Evolutionary conservation across 92 coral and sea anemone species (phyloP).

Genomic region (Epizoanthus ramosus): DNA sequence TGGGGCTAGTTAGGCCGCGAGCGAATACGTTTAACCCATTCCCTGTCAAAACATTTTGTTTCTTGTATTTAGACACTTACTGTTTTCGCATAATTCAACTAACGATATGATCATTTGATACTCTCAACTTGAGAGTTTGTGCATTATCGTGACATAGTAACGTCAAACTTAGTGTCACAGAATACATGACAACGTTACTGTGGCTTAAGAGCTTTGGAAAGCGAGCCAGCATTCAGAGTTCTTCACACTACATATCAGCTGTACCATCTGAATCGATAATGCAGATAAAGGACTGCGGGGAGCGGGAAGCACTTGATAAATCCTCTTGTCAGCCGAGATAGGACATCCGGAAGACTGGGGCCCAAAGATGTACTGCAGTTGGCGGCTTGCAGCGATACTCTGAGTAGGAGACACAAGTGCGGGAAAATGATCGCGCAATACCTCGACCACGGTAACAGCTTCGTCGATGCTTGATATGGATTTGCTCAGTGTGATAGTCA

Average conservation of each 20-base stretch:
- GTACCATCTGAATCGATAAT: constrained; percentile 3
- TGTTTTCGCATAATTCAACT: too few relatives aligned
- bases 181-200: too few relatives aligned
- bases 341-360: background rate
- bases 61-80: too few relatives aligned
- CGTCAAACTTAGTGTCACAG: too few relatives aligned
- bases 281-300: constrained; percentile 8
- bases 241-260: background rate
- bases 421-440: constrained; percentile 46
- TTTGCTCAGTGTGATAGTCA: constrained; percentile 45
- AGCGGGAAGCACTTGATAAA: constrained; percentile 19
- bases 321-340: constrained; percentile 23
- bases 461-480: constrained; percentile 26
- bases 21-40: too few relatives aligned
- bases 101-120: too few relatives aligned
- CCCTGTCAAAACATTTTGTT: too few relatives aligned
- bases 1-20: too few relatives aligned
- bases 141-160: too few relatives aligned
- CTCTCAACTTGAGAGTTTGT: too few relatives aligned
- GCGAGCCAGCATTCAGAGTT: background rate
- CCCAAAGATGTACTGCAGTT: constrained; percentile 26
- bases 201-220: background rate
- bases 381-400: constrained; percentile 42
- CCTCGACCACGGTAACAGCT: constrained; percentile 52
- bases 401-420: constrained; percentile 58